Percentiles rank a stretch among this genome's conserved stretches.
These are phyloP conservation scores for Cebus imitator DNA, from an alignment of 2,113 vertebrate species.

Conservation along the genomic window DNA sequence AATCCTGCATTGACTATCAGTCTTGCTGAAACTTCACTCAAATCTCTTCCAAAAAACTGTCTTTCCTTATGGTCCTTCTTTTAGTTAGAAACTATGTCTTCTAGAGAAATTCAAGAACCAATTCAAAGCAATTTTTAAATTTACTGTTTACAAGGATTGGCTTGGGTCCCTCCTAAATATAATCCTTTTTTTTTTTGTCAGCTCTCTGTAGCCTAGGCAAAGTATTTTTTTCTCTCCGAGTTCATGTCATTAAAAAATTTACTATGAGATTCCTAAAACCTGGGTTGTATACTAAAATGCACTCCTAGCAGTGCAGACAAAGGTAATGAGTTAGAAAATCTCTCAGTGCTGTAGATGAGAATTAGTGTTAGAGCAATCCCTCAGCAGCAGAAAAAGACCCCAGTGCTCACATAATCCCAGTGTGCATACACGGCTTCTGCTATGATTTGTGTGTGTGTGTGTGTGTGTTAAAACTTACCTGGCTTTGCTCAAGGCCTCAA, in stretches of 20 bases:
- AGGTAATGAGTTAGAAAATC: slow-evolving; percentile 76
- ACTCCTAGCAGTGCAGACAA: slow-evolving; percentile 73
- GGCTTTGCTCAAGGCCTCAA: slow-evolving; percentile 82
- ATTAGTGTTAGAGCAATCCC: slow-evolving; percentile 65
- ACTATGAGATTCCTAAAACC: slow-evolving; percentile 57
- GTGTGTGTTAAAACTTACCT: slow-evolving; percentile 81
- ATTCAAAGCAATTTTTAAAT: slow-evolving; percentile 42
- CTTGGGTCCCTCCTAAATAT: slow-evolving; percentile 35
- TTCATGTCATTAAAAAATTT: slow-evolving; percentile 63
- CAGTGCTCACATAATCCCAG: slow-evolving; percentile 75
- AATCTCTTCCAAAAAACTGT: neutral
- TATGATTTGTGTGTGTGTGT: slow-evolving; percentile 69
- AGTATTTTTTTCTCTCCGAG: slow-evolving; percentile 65
- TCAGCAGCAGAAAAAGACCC: slow-evolving; percentile 58
- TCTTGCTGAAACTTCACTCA: neutral
- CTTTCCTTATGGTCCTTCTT: neutral
- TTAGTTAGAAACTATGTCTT: slow-evolving; percentile 37
- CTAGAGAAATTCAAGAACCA: slow-evolving; percentile 52
- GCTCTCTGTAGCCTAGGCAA: slow-evolving; percentile 43
- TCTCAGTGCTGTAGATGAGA: slow-evolving; percentile 79
- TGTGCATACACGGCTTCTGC: slow-evolving; percentile 74
- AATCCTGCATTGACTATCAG: neutral
- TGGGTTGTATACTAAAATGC: slow-evolving; percentile 55
- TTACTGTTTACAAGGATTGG: neutral
- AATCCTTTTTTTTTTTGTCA: neutral